phyloP scores from a whole-genome alignment of 2,113 vertebrate genomes.

The Proteles cristata region DNA sequence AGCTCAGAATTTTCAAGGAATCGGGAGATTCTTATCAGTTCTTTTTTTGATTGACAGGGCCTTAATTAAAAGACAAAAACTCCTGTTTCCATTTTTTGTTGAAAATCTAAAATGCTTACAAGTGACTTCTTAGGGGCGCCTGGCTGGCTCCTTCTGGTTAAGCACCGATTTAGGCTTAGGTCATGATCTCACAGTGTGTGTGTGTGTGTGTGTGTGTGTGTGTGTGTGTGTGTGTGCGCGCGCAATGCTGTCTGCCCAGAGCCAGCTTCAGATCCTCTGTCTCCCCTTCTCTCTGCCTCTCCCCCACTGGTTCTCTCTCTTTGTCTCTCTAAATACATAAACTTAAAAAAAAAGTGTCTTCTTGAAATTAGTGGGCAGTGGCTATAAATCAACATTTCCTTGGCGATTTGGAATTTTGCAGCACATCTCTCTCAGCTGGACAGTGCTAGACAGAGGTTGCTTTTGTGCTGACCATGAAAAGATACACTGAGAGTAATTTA shows the following conservation, averaged over 20 bases:
- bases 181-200: no score
- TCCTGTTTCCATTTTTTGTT: background rate
- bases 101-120: slow-evolving; percentile 10
- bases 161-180: no score
- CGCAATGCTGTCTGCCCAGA: no score
- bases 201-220: no score
- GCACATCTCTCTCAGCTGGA: background rate
- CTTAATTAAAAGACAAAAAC: slow-evolving; percentile 32
- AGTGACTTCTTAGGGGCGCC: background rate
- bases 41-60: background rate
- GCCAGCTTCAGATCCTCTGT: no score
- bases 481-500: background rate
- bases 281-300: no score
- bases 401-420: background rate
- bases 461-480: background rate
- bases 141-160: no score
- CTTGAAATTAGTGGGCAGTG: slow-evolving; percentile 25
- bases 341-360: background rate
- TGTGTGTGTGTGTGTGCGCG: no score
- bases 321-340: no score
- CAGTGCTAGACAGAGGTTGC: background rate
- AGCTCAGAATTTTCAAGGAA: slow-evolving; percentile 11
- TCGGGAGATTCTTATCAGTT: background rate
- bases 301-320: no score
- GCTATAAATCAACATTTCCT: background rate